Percentiles rank a stretch among this genome's conserved stretches.
phyloP scores from a whole-genome alignment of 2,888 invertebrate genomes.

The Sympetrum striolatum region DNA sequence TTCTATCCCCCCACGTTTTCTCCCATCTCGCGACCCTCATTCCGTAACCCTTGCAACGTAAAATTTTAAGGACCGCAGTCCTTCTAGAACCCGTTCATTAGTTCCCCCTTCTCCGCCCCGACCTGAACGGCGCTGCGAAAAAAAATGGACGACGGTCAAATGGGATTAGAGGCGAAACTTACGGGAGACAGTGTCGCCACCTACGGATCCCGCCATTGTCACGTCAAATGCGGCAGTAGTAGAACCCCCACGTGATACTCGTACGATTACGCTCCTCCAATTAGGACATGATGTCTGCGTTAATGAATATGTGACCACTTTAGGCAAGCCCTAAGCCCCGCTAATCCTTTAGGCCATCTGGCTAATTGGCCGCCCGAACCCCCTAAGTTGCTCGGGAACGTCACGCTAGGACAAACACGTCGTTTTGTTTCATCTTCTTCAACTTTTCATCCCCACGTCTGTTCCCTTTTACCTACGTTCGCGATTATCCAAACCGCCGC shows the following conservation, averaged over 20 bases:
- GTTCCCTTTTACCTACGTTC: background rate
- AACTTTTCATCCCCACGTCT: background rate
- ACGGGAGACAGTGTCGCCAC: background rate
- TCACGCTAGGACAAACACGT: slow-evolving; percentile 30
- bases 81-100: slow-evolving; percentile 30
- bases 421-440: slow-evolving; percentile 22
- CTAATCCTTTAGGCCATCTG: slow-evolving; percentile 37
- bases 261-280: background rate
- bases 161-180: background rate
- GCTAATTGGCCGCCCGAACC: background rate
- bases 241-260: background rate
- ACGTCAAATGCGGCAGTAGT: background rate
- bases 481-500: background rate
- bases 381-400: background rate
- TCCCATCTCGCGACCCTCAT: background rate
- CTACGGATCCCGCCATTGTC: background rate
- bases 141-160: background rate
- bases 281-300: slow-evolving; percentile 22
- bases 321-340: slow-evolving; percentile 21
- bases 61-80: slow-evolving; percentile 31
- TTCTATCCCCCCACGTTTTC: background rate
- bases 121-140: background rate
- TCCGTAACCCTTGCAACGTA: slow-evolving; percentile 21
- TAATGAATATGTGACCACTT: slow-evolving; percentile 43
- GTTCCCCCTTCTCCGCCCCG: background rate